Base-by-base conservation (phyloP, 1,140 invertebrate species). In the Diuraphis noxia region DNA sequence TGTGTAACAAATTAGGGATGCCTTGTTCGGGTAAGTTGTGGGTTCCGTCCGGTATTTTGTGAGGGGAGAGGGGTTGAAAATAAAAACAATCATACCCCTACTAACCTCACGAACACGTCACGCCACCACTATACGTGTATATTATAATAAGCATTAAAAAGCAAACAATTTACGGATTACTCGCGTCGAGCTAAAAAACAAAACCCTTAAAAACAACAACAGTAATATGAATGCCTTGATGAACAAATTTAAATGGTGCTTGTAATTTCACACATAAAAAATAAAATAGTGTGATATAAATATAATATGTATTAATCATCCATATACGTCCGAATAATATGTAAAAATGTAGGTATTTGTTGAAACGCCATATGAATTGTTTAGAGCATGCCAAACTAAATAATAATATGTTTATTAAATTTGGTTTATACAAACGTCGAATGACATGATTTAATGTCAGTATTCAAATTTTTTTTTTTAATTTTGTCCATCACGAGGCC, bases 1-100 rank as follows among this genome's bases (percentile, higher is more conserved):
- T 72, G n/a, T 41, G 9, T 88, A 88, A 88, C 87, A 88, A 88
- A 88, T 88, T 88, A 77, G 25, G 49, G 63, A 77, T 63, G 56
- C 87, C 56, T 72, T 36, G 19, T 49, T 86, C 34, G 52, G 52
- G 40, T 41, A 88, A 52, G 25, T 72, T 10, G 52, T 40, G 30
- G 56, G 21, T 52, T 5, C 49, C 40, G 87, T 41, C 3, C 10
- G 56, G n/a, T 72, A n/a, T 72, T 56, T 56, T 72, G 4, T n/a
- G 13, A 30, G 30, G 30, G n/a, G 30, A 72, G 38, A 34, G 63
- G 87, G 87, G 56, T 72, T 72, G 30, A 19, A 88, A 86, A 86
- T 86, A 86, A 86, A 86, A 86, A 86, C 85, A 86, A 86, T 86
- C 85, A 52, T 86, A 23, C 85, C 46, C 49, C 41, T 21, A 34